Evolutionary conservation across 1,140 invertebrate genomes (phyloP).

Genomic region (Megalonaias nervosa): DNA sequence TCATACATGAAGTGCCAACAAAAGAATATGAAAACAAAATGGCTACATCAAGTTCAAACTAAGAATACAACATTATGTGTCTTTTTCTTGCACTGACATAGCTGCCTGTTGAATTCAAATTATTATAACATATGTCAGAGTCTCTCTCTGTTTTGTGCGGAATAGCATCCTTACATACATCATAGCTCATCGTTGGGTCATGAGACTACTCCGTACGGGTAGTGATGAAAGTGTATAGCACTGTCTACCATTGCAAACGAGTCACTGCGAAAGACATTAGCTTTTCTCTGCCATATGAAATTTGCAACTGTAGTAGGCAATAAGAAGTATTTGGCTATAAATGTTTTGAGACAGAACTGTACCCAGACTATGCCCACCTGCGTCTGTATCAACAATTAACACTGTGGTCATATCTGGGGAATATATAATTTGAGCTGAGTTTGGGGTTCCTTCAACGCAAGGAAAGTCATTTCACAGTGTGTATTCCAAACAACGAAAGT

Average conservation of each 20-base stretch:
- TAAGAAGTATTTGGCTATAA: conserved; percentile 4
- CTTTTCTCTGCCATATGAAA: conserved; percentile 1
- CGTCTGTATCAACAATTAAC: conserved; percentile 7
- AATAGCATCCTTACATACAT: not conserved
- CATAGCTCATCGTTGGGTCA: not conserved
- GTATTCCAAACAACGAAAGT: not conserved
- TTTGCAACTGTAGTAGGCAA: conserved; percentile 3
- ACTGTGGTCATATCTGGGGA: not conserved
- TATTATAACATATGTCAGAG: too few relatives aligned
- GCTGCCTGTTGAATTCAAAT: too few relatives aligned
- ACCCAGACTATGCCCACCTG: conserved; percentile 12
- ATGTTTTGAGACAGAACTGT: conserved; percentile 1
- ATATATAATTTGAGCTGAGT: not conserved
- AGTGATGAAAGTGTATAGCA: conserved; percentile 13
- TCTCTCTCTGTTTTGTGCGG: too few relatives aligned
- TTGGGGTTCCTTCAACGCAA: not conserved
- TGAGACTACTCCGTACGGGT: conserved; percentile 5
- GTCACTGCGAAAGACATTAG: conserved; percentile 15
- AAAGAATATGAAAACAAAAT: too few relatives aligned
- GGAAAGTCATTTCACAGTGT: conserved; percentile 16
- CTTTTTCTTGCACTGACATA: too few relatives aligned
- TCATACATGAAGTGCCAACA: too few relatives aligned
- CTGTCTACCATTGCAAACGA: conserved; percentile 1
- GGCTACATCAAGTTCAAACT: too few relatives aligned
- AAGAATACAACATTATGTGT: too few relatives aligned